These are phyloP conservation scores for Neotoxoptera formosana DNA, from an alignment of 1,140 invertebrate genomes.

Conservation along the genomic window DNA sequence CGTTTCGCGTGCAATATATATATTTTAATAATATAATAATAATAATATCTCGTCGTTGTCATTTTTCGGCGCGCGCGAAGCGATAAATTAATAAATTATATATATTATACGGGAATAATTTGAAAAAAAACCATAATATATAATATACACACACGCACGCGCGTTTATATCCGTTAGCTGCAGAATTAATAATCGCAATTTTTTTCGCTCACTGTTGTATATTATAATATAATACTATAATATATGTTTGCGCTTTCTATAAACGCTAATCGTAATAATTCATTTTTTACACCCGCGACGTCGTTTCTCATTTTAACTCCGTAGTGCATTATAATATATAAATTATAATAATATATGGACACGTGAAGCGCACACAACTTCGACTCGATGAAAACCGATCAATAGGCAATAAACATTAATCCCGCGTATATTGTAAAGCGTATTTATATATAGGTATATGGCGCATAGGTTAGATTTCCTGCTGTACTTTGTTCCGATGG, in stretches of 20 bases:
- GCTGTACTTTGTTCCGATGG: neutral
- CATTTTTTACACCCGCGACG: neutral
- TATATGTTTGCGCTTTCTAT: neutral
- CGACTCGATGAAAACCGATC: neutral
- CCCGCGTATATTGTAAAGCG: neutral
- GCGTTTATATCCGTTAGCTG: neutral
- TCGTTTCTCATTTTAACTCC: constrained; percentile 8
- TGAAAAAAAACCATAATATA: constrained; percentile 25
- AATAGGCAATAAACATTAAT: neutral
- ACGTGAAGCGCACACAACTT: neutral
- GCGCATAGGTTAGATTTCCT: no score
- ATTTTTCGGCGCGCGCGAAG: neutral
- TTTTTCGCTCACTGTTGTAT: neutral
- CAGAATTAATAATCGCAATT: neutral
- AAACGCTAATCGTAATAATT: neutral
- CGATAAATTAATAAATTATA: constrained; percentile 27
- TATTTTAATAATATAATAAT: constrained; percentile 6
- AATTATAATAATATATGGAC: neutral
- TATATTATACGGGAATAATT: neutral
- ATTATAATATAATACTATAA: neutral
- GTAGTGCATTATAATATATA: neutral
- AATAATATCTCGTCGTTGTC: neutral
- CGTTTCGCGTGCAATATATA: neutral
- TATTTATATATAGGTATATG: no score
- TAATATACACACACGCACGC: neutral